Base-by-base conservation (phyloP, 2,113 vertebrate species). In the Silurus asotus region DNA sequence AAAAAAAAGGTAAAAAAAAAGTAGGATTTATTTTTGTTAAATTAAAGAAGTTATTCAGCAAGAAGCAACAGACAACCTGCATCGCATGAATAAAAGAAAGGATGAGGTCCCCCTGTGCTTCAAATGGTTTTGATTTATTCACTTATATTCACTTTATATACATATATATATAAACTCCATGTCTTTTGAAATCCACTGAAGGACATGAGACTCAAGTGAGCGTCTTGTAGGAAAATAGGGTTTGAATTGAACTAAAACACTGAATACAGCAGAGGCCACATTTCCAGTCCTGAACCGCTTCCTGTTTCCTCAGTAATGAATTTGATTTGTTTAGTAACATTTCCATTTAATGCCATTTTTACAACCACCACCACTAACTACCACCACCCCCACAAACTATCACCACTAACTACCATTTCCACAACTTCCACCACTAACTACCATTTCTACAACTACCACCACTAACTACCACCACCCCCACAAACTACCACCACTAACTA, bases 21-120 rank as follows among this genome's bases (percentile, higher is more conserved):
- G 10, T 14, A 3, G 17, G 8, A 8, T 74, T 51, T 75, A 6
- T 55, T 17, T 56, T 58, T 58, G 17, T 59, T 9, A 37, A 79
- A 80, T 80, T 45, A 80, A 80, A 28, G 56, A 28, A 59, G 77
- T 80, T 80, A 56, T 80, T 80, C 56, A 61, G 56, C 9, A 37
- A 80, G 17, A n/a, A 61, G 56, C 56, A 61, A 61, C 77, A 59
- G 77, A 59, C 77, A 61, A 61, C 51, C 13, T 0, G 49, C 23
- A 25, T 80, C 56, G 59, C 77, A 80, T 80, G 77, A 80, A 80
- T 80, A 61, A 80, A 61, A 80, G 56, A 80, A 80, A 45, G 58
- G 28, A 80, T 48, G 77, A 45, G 28, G 56, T 80, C 48, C 28
- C 56, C 55, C 48, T 20, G 77, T 5, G 19, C 56, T 61, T 48